Base-by-base conservation (phyloP, 2,797 vertebrate species). In the Paramormyrops hopkinsi region DNA sequence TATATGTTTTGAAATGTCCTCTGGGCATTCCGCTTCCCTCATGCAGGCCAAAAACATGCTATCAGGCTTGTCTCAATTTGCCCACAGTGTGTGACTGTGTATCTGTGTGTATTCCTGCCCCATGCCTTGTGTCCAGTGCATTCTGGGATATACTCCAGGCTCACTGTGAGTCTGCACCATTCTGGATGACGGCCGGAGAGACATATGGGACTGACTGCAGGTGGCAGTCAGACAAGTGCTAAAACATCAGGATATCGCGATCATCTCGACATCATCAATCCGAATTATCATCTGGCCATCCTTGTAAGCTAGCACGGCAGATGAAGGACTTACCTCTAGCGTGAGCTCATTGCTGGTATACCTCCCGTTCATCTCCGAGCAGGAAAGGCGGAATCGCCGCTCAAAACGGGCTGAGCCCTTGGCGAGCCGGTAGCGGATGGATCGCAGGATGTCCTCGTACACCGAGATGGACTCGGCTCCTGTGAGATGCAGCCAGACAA, bases 271-370 rank as follows among this genome's bases (percentile, higher is more conserved):
- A 17, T 48, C 33, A 17, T 19, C 33, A 2, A 41, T 76, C 29
- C 2, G 14, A 73, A 73, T 73, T 6, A 37, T 73, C 84, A 29
- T 86, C 50, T 22, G 46, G n/a, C 83, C 46, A 1, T 51, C 22
- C 46, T 41, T 41, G n/a, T 41, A 1, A 41, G 25, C 41, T 2
- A 2, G 12, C 17, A 9, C 3, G 14, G 33, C 5, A 19, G 50
- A 59, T 19, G 12, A 17, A 1, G 53, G 29, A 19, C 33, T 90
- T 95, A 99, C 98, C 97, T 99, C 98, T 48, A 99, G 96, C 7
- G 97, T 97, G 91, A 99, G 96, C 91, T 99, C 98, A 0, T 99
- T 99, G 95, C 98, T 99, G 90, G 98, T 98, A 94, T 99, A 99
- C 90, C 98, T 97, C 54, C 98, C 98, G 0, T 99, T 99, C 98